Conservation (phyloP, 2,888 invertebrate genomes). For the Apamea sordens region DNA sequence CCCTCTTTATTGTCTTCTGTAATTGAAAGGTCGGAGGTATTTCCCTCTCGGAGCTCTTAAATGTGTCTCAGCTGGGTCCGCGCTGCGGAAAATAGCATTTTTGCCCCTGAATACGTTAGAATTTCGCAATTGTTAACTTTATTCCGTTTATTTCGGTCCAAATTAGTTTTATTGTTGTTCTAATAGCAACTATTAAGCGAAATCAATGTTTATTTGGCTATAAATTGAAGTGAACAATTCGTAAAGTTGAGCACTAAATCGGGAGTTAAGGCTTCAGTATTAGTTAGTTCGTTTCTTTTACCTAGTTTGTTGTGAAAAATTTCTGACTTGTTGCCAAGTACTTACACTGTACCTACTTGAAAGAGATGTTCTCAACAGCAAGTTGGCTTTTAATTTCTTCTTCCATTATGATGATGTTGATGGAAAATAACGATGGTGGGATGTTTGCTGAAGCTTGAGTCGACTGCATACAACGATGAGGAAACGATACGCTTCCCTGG, state of each 20-base stretch:
- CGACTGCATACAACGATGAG: too few relatives aligned
- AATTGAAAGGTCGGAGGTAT: slow-evolving; percentile 87
- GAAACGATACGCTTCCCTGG: too few relatives aligned
- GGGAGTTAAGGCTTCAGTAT: slow-evolving; percentile 36
- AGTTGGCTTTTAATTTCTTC: neutral
- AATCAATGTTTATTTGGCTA: slow-evolving; percentile 57
- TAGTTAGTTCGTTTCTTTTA: slow-evolving; percentile 41
- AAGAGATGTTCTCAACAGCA: slow-evolving; percentile 13
- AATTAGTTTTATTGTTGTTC: slow-evolving; percentile 61
- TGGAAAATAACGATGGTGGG: too few relatives aligned
- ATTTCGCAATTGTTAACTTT: slow-evolving; percentile 72
- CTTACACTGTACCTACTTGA: slow-evolving; percentile 13
- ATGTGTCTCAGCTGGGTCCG: slow-evolving; percentile 81
- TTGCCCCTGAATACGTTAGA: slow-evolving; percentile 74
- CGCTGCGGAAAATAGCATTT: slow-evolving; percentile 79
- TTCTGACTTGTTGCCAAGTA: slow-evolving; percentile 37
- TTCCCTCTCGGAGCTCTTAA: slow-evolving; percentile 80
- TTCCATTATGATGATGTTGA: neutral
- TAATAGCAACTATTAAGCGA: slow-evolving; percentile 56
- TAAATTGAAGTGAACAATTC: slow-evolving; percentile 50
- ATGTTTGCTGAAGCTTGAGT: too few relatives aligned
- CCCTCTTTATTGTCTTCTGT: slow-evolving; percentile 87
- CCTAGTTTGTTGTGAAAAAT: slow-evolving; percentile 26
- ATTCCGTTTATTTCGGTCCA: slow-evolving; percentile 54
- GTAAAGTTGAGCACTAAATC: slow-evolving; percentile 50